Percentiles rank a stretch among this genome's conserved stretches.
Conservation (phyloP, 2,888 invertebrate genomes). For the Zhengitettix transpicula region DNA sequence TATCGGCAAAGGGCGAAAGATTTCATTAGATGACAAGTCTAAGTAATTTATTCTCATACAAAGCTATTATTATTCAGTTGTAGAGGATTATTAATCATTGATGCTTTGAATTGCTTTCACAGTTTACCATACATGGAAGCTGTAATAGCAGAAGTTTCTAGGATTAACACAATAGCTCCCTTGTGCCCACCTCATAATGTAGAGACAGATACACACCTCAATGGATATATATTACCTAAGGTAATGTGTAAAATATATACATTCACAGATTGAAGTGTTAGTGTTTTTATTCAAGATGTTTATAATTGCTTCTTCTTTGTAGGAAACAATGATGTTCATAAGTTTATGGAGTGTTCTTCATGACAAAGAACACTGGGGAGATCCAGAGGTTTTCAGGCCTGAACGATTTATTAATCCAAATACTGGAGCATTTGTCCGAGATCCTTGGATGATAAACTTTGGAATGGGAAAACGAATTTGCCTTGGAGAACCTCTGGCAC, state of each 20-base stretch:
- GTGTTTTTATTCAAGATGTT: neutral
- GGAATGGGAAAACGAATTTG: constrained; percentile 14
- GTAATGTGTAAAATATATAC: constrained; percentile 11
- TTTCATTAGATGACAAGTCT: constrained; percentile 7
- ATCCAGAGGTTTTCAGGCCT: constrained; percentile 14
- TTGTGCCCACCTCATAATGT: constrained; percentile 7
- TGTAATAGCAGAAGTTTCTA: constrained; percentile 9
- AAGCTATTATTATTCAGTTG: neutral
- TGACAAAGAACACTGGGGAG: constrained; percentile 13
- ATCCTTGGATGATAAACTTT: constrained; percentile 12
- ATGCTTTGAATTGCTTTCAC: neutral
- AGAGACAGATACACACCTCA: constrained; percentile 6
- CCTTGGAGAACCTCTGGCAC: constrained; percentile 14
- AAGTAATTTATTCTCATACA: constrained; percentile 2
- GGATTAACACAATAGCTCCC: constrained; percentile 12
- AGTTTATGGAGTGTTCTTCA: constrained; percentile 11
- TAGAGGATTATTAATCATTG: neutral
- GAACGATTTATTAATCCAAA: constrained; percentile 12
- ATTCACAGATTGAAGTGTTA: neutral
- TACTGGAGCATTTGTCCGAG: constrained; percentile 9
- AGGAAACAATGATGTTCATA: constrained; percentile 11
- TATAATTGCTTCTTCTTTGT: neutral
- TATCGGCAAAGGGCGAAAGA: constrained; percentile 8
- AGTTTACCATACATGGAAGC: constrained; percentile 12
- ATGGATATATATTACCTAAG: constrained; percentile 12